phyloP scores from a whole-genome alignment of 53 echinoderm and acorn worm species.

The Glandiceps talaboti region DNA sequence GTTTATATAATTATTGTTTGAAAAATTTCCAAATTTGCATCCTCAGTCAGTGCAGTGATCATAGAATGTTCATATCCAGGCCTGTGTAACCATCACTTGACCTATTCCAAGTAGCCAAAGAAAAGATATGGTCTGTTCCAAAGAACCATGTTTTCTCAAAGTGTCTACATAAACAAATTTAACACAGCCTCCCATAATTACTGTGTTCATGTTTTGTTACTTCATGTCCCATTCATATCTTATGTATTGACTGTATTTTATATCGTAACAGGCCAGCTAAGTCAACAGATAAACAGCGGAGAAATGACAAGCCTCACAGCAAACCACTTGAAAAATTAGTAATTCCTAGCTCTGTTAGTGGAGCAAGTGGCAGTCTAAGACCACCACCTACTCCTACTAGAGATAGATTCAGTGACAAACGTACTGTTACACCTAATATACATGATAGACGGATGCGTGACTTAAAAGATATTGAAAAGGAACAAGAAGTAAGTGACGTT shows the following conservation, averaged over 20 bases:
- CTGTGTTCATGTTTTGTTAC: not conserved
- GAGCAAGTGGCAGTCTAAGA: not conserved
- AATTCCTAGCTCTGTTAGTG: not conserved
- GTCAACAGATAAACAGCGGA: not conserved
- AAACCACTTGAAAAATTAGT: not conserved
- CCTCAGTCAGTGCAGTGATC: too few species aligned
- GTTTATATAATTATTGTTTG: not conserved
- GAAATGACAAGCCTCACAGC: not conserved
- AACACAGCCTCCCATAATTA: not conserved
- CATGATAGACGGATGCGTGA: slow-evolving; percentile 6
- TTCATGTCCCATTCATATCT: not conserved
- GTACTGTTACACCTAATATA: not conserved
- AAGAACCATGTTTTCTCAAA: too few species aligned
- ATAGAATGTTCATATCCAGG: too few species aligned
- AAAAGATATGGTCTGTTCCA: too few species aligned
- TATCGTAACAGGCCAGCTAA: not conserved
- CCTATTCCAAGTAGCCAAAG: too few species aligned
- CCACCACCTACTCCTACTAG: not conserved
- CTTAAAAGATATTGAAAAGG: not conserved
- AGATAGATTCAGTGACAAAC: not conserved
- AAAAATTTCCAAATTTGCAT: too few species aligned
- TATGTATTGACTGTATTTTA: too few species aligned
- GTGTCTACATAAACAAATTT: not conserved
- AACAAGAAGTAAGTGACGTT: slow-evolving; percentile 39
- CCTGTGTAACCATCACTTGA: too few species aligned